These are phyloP conservation scores for Brachionus rotundiformis DNA, from an alignment of 1,140 invertebrate species.

Conservation along the genomic window DNA sequence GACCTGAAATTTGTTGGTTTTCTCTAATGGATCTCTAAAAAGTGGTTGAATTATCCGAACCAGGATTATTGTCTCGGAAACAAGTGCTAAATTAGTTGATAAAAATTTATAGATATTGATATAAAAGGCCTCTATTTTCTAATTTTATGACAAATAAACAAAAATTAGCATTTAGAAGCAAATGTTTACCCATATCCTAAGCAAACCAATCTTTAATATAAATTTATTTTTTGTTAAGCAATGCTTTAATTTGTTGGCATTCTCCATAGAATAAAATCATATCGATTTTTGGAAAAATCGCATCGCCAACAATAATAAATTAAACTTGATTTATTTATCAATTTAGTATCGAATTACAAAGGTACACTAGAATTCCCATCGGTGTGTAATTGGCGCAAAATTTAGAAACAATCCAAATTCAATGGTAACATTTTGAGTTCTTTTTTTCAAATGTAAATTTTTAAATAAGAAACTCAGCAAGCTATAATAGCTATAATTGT, in stretches of 20 bases:
- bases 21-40: neutral
- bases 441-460: neutral
- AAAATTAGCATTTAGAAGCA: slow-evolving; percentile 9
- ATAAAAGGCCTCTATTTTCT: slow-evolving; percentile 19
- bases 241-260: slow-evolving; percentile 13
- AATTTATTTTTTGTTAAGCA: neutral
- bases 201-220: neutral
- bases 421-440: neutral
- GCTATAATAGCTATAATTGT: neutral
- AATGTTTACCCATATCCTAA: neutral
- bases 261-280: neutral
- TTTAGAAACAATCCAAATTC: neutral
- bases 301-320: slow-evolving; percentile 8
- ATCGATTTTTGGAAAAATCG: slow-evolving; percentile 3
- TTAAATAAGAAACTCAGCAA: neutral
- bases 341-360: neutral
- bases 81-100: neutral
- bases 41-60: neutral
- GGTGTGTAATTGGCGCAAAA: neutral
- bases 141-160: slow-evolving; percentile 16
- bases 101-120: neutral
- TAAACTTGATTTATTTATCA: neutral
- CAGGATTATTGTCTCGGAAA: neutral
- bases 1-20: neutral
- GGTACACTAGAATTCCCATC: neutral